A percentile compares a stretch with the other conserved stretches of the same genome.
Evolutionary conservation across 2,888 invertebrate species (phyloP).

Genomic region (Adelognathus sp.): DNA sequence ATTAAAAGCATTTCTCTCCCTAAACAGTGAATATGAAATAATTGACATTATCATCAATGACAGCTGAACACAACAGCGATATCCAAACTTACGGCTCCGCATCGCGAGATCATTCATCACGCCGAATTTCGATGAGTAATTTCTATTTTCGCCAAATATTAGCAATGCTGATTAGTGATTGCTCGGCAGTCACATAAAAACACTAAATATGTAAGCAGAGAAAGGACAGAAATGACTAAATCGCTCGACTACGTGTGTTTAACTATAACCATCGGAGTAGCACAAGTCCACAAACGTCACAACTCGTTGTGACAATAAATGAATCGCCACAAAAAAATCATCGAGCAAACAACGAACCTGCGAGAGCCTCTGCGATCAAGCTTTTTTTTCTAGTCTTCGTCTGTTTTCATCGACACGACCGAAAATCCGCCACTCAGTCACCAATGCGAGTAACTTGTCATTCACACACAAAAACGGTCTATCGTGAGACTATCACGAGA

Average conservation of each 20-base stretch:
- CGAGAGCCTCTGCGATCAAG: neutral
- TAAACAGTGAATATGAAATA: neutral
- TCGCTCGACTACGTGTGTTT: too few relatives aligned
- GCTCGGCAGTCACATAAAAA: too few relatives aligned
- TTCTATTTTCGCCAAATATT: neutral
- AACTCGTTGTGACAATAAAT: neutral
- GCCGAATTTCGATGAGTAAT: neutral
- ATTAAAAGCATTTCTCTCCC: too few relatives aligned
- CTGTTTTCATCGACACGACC: neutral
- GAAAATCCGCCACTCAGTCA: too few relatives aligned
- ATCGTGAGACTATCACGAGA: too few relatives aligned
- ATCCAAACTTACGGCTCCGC: neutral
- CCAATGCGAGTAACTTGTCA: too few relatives aligned
- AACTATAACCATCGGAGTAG: too few relatives aligned
- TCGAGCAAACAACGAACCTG: neutral
- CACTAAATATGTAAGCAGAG: too few relatives aligned
- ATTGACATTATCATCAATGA: neutral
- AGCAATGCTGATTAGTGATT: neutral
- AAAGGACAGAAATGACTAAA: too few relatives aligned
- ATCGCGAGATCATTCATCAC: neutral
- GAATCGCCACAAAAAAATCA: neutral
- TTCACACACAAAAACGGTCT: too few relatives aligned
- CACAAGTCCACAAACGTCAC: conserved; percentile 3
- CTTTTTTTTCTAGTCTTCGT: neutral
- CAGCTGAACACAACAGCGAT: neutral